phyloP scores from a whole-genome alignment of 2,113 vertebrate genomes.

The Arvicanthis niloticus region DNA sequence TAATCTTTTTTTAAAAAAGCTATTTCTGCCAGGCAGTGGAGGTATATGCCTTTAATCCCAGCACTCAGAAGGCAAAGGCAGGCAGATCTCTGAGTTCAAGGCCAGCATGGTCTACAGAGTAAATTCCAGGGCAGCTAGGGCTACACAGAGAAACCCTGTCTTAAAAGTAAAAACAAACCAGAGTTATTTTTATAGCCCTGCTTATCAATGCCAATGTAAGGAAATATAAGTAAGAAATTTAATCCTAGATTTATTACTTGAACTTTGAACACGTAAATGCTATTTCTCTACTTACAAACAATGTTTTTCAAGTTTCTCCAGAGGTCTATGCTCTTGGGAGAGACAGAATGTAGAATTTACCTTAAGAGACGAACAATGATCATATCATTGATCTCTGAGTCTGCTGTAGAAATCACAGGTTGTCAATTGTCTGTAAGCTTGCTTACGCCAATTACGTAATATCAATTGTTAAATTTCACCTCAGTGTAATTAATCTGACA shows the following conservation, averaged over 20 bases:
- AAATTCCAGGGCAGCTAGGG: background rate
- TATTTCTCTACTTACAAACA: conserved; percentile 46
- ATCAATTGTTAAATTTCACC: conserved; percentile 27
- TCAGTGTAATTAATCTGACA: conserved; percentile 48
- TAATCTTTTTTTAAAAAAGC: background rate
- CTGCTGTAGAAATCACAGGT: background rate
- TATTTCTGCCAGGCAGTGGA: background rate
- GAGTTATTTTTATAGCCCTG: background rate
- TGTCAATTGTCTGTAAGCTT: conserved; percentile 14
- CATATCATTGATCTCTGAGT: background rate
- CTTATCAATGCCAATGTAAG: background rate
- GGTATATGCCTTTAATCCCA: background rate
- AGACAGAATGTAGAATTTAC: background rate
- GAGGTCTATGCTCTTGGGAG: conserved; percentile 24
- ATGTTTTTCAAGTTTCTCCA: background rate
- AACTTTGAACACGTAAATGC: conserved; percentile 3
- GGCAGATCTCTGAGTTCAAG: background rate
- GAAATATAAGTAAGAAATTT: conserved; percentile 4
- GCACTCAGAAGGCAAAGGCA: background rate
- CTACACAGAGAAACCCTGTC: background rate
- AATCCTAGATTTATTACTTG: conserved; percentile 3
- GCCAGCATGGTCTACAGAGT: background rate
- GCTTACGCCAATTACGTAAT: too few relatives aligned
- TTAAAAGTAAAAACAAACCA: background rate
- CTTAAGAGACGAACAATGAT: background rate